Evolutionary conservation across 1,140 invertebrate genomes (phyloP), one percentile per base, ranked within the genome.

Genomic region (Lasaia peninsularis): DNA sequence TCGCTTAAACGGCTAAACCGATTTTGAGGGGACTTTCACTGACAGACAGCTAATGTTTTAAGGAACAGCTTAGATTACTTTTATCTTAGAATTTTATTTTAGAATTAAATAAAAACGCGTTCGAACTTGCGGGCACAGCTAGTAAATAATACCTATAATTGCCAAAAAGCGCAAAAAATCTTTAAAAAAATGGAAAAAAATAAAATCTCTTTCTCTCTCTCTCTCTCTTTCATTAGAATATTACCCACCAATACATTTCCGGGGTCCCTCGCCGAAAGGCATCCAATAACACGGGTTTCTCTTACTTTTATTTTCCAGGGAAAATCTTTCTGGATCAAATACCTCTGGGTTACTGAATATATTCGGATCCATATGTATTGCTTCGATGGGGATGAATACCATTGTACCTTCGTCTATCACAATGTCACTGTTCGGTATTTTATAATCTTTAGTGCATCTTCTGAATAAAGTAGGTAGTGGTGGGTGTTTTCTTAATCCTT

Each of bases 281-380:
- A 90, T 86, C 79, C 88, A 90, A 31, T 86, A 78, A 56, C 80
- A 90, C 0, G 81, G 84, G 59, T 90, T 81, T 55, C 88, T 67
- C 32, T 78, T 84, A 10, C 70, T 73, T 24, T 81, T 81, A 8
- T 79, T 86, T 33, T 88, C 83, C 0, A 91, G 90, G 9, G 93
- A 74, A 84, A 96, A 96, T 68, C 94, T 80, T 11, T 96, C 94
- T 0, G 24, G 24, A 2, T 28, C 24, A 7, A 28, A 28, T 28
- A 6, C 24, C 24, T 28, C 24, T 28, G 24, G 95, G 57, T 95
- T 90, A 2, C 94, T 91, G 78, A 92, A 96, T 60, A 91, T 86
- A 33, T 93, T 86, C 1, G 92, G 90, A 80, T 95, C 90, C 69
- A 89, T 85, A 56, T 95, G 94, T 32, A 95, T 79, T 2, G 90